These are phyloP conservation scores for Tachysurus vachellii DNA, from an alignment of 2,113 vertebrate species.

Conservation along the genomic window DNA sequence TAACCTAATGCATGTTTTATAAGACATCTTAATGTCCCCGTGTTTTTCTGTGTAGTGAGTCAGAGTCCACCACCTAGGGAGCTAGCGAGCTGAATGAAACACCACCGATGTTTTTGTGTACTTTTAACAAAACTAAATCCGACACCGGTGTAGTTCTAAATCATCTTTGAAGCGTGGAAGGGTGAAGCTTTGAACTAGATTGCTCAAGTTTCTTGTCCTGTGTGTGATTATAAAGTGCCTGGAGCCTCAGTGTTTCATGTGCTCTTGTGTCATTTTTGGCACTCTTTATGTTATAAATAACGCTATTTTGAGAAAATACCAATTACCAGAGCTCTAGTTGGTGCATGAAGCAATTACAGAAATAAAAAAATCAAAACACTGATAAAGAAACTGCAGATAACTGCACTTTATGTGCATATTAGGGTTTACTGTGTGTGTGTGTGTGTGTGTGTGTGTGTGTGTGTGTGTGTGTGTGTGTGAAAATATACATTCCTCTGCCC, in stretches of 20 bases:
- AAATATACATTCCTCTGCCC: constrained; percentile 37
- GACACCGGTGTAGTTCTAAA: background rate
- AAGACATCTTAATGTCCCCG: too few species aligned
- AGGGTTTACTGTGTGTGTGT: constrained; percentile 14
- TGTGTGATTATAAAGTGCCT: background rate
- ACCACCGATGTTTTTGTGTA: background rate
- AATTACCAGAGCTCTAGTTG: background rate
- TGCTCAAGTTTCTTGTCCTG: background rate
- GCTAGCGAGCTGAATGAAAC: too few species aligned
- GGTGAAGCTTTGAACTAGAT: background rate
- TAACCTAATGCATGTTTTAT: too few species aligned
- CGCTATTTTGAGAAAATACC: background rate
- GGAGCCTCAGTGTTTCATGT: background rate
- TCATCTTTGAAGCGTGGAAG: background rate
- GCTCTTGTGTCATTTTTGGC: constrained; percentile 11
- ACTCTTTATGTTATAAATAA: background rate
- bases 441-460: constrained; percentile 10
- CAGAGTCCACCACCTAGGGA: too few species aligned
- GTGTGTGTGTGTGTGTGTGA: constrained; percentile 31
- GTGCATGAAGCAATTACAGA: background rate
- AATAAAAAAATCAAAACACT: background rate
- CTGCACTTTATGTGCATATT: background rate
- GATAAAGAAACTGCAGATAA: background rate
- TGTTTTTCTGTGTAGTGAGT: too few species aligned
- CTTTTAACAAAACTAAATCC: background rate